A percentile compares a stretch with the other conserved stretches of the same genome.
Evolutionary conservation across 2,888 invertebrate genomes (phyloP).

Genomic region (Mallateleia sp.): DNA sequence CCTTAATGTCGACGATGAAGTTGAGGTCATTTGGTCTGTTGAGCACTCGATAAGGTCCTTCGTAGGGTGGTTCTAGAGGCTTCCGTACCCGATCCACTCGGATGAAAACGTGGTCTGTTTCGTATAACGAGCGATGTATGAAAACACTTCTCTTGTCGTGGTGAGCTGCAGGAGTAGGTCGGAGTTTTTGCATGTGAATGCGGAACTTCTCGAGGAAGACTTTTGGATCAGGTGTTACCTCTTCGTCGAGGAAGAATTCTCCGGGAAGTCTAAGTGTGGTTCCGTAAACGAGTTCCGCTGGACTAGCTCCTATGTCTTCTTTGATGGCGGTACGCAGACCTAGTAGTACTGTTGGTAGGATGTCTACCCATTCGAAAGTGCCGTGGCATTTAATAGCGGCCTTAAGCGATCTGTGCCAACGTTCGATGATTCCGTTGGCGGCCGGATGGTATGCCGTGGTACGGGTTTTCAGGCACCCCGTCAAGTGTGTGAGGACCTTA

Average conservation of each 20-base stretch:
- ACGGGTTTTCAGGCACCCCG: neutral
- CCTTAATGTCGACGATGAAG: neutral
- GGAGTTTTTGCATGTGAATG: neutral
- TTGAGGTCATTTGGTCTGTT: neutral
- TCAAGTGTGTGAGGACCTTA: conserved; percentile 27
- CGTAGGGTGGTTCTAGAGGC: conserved; percentile 25
- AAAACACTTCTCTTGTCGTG: neutral
- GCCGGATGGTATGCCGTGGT: conserved; percentile 14
- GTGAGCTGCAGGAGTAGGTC: neutral
- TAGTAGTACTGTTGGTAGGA: conserved; percentile 1
- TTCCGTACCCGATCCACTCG: neutral
- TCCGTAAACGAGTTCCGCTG: neutral
- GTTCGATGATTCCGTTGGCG: conserved; percentile 8
- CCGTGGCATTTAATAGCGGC: conserved; percentile 21
- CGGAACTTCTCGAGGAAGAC: neutral
- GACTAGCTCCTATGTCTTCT: neutral
- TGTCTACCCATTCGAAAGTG: neutral
- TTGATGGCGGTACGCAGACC: neutral
- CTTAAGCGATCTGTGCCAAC: neutral
- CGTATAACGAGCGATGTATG: neutral
- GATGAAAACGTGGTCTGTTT: neutral
- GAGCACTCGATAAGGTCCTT: neutral
- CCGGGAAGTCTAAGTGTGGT: neutral
- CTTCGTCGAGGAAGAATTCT: neutral
- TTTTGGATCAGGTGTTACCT: no score